These are phyloP conservation scores for Tinea trinotella DNA, from an alignment of 2,888 invertebrate species.

Conservation along the genomic window DNA sequence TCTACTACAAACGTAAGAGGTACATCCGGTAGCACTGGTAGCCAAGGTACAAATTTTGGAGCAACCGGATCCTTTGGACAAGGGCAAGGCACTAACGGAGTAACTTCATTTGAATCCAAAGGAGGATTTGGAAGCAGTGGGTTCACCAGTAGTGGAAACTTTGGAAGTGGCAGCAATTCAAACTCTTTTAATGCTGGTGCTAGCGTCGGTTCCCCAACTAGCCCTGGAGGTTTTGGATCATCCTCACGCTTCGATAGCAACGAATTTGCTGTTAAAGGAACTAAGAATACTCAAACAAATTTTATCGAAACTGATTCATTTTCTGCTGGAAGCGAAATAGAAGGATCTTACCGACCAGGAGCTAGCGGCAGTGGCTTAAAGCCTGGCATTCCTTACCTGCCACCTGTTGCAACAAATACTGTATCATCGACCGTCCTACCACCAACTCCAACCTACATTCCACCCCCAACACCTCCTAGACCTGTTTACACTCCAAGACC, in stretches of 20 bases:
- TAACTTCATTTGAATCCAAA: conserved; percentile 24
- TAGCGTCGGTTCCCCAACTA: background rate
- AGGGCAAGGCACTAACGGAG: background rate
- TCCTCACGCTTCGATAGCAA: conserved; percentile 28
- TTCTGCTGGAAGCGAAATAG: conserved; percentile 46
- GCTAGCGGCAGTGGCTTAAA: conserved; percentile 40
- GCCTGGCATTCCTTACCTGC: conserved; percentile 64
- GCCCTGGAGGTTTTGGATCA: conserved; percentile 20
- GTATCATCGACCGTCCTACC: conserved; percentile 37
- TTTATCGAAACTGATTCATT: conserved; percentile 51
- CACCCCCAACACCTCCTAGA: conserved; percentile 33
- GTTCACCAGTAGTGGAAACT: conserved; percentile 20
- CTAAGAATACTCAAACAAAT: conserved; percentile 46
- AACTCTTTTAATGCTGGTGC: conserved; percentile 20
- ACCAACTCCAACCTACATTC: conserved; percentile 28
- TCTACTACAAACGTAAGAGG: conserved; percentile 2
- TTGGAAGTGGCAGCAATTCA: conserved; percentile 23
- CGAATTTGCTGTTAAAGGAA: conserved; percentile 36
- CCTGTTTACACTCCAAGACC: conserved; percentile 31
- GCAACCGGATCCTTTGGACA: conserved; percentile 8
- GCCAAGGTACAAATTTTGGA: conserved; percentile 7
- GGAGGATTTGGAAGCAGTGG: conserved; percentile 21
- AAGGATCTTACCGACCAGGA: conserved; percentile 48
- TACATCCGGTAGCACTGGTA: background rate
- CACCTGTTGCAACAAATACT: conserved; percentile 36